These are phyloP conservation scores for Bradypodion pumilum DNA, from an alignment of 2,797 vertebrate species.

Conservation along the genomic window DNA sequence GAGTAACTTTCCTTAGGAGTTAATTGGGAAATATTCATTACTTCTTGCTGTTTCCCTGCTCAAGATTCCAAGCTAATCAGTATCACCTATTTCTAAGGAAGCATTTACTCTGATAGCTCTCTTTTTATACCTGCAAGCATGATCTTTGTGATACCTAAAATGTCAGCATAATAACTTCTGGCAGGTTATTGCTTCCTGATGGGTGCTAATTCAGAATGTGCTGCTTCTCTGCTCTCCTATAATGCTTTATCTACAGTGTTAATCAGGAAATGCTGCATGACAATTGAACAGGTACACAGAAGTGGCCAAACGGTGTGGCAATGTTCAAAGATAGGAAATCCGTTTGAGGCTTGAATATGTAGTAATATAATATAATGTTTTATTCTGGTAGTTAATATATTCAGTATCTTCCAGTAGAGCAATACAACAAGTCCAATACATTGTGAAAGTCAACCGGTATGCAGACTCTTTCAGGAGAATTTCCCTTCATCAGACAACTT, in stretches of 20 bases:
- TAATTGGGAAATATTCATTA: background rate
- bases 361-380: no score
- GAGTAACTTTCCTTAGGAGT: background rate
- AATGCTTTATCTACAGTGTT: constrained; percentile 37
- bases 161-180: constrained; percentile 30
- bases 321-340: no score
- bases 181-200: constrained; percentile 20
- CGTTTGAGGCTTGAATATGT: no score
- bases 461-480: no score
- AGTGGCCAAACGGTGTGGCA: no score
- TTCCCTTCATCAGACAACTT: no score
- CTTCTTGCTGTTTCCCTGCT: constrained; percentile 13
- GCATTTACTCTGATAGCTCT: background rate
- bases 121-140: background rate
- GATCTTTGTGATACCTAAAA: constrained; percentile 33
- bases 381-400: no score
- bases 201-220: constrained; percentile 28
- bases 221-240: constrained; percentile 5
- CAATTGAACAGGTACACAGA: no score
- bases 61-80: background rate
- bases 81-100: background rate
- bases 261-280: constrained; percentile 32
- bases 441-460: no score
- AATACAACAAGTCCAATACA: no score
- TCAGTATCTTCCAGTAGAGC: no score